These are phyloP conservation scores for Geophilus truncorum DNA, from an alignment of 2,888 invertebrate species.

Conservation along the genomic window DNA sequence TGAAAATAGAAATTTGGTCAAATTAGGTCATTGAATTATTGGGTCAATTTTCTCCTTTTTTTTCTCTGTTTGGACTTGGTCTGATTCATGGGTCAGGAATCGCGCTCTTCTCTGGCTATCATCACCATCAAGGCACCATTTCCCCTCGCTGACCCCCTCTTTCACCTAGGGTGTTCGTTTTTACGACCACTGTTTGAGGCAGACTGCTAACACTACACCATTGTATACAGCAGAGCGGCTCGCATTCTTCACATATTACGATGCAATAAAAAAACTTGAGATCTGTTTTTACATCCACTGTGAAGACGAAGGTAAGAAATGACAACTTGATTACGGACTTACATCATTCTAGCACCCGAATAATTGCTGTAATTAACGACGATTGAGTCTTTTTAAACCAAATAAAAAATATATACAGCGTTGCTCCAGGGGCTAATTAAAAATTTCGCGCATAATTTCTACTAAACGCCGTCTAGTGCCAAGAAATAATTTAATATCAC, in stretches of 20 bases:
- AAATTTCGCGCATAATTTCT: background rate
- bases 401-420: background rate
- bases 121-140: constrained; percentile 7
- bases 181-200: background rate
- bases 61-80: background rate
- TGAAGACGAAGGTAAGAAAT: background rate
- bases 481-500: background rate
- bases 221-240: background rate
- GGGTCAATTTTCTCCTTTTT: background rate
- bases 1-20: background rate
- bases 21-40: background rate
- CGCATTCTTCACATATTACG: background rate
- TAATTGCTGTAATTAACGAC: background rate
- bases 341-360: background rate
- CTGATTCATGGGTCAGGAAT: constrained; percentile 5
- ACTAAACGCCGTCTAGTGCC: background rate
- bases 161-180: background rate
- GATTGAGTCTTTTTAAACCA: background rate
- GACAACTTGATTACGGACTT: background rate
- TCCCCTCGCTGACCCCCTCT: background rate
- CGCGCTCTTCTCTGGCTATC: background rate
- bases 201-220: background rate
- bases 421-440: background rate
- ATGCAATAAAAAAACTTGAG: background rate
- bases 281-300: background rate